Conservation (phyloP, 1,140 invertebrate species). For the Thaumatotibia leucotreta region DNA sequence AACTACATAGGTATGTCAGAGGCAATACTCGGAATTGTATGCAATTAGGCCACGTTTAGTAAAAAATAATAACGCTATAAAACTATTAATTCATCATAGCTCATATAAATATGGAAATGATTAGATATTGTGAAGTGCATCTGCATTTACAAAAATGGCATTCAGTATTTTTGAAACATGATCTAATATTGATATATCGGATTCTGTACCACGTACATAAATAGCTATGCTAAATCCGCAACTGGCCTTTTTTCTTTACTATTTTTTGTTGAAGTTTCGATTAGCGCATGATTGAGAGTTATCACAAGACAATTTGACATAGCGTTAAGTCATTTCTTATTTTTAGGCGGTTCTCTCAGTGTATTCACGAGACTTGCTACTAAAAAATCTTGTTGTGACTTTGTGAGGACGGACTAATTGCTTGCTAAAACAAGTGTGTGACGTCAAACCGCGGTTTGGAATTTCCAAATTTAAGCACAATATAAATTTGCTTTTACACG, state of each 20-base stretch:
- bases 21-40: no score
- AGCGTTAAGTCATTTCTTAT: conserved; percentile 64
- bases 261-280: conserved; percentile 62
- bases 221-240: conserved; percentile 58
- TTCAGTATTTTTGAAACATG: conserved; percentile 29
- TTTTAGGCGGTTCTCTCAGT: conserved; percentile 52
- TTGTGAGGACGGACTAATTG: conserved; percentile 32
- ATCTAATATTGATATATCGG: conserved; percentile 55
- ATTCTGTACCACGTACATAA: conserved; percentile 51
- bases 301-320: conserved; percentile 61
- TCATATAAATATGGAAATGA: neutral
- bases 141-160: no score
- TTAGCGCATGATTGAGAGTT: conserved; percentile 70
- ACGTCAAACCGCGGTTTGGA: conserved; percentile 15
- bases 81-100: no score
- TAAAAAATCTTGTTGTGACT: conserved; percentile 33
- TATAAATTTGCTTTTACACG: neutral
- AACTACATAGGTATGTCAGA: no score
- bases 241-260: conserved; percentile 54
- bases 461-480: conserved; percentile 2
- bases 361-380: conserved; percentile 35
- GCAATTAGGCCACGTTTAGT: no score
- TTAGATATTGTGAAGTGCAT: conserved; percentile 24
- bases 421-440: conserved; percentile 25
- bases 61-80: no score